A percentile compares a stretch with the other conserved stretches of the same genome.
Evolutionary conservation across 1,140 invertebrate species (phyloP).

Genomic region (Phocides pigmalion): DNA sequence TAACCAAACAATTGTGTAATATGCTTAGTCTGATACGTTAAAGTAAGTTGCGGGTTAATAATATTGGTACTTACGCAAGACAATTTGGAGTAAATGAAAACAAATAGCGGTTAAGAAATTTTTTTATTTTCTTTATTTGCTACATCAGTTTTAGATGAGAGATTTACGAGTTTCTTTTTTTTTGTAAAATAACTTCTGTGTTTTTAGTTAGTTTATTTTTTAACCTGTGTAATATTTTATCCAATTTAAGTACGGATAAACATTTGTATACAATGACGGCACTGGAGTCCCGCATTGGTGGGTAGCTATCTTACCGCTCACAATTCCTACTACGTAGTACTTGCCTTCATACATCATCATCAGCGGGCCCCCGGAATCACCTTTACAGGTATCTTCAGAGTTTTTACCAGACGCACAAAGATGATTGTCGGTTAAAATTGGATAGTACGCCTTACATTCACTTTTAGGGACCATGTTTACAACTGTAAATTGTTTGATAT

Average conservation of each 20-base stretch:
- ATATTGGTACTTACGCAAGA: no score
- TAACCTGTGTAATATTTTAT: slow-evolving; percentile 43
- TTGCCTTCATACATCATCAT: slow-evolving; percentile 66
- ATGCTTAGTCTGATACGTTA: no score
- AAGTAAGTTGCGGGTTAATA: no score
- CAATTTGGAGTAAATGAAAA: no score
- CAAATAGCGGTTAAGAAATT: no score
- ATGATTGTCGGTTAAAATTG: slow-evolving; percentile 49
- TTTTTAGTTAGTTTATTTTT: no score
- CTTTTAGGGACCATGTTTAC: slow-evolving; percentile 61
- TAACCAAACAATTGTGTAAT: no score
- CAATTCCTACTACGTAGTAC: slow-evolving; percentile 64
- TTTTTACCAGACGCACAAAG: slow-evolving; percentile 65
- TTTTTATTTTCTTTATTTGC: no score
- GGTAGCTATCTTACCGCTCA: slow-evolving; percentile 71
- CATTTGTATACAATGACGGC: slow-evolving; percentile 71
- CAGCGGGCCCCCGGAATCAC: slow-evolving; percentile 71
- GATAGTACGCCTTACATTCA: slow-evolving; percentile 56
- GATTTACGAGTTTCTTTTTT: no score
- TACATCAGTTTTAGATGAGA: no score
- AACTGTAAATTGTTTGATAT: slow-evolving; percentile 69
- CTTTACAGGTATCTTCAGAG: slow-evolving; percentile 72
- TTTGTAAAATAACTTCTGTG: no score
- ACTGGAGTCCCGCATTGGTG: slow-evolving; percentile 67
- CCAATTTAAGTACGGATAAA: slow-evolving; percentile 68